Evolutionary conservation across 2,888 invertebrate species (phyloP).

Genomic region (Bellardia bayeri): DNA sequence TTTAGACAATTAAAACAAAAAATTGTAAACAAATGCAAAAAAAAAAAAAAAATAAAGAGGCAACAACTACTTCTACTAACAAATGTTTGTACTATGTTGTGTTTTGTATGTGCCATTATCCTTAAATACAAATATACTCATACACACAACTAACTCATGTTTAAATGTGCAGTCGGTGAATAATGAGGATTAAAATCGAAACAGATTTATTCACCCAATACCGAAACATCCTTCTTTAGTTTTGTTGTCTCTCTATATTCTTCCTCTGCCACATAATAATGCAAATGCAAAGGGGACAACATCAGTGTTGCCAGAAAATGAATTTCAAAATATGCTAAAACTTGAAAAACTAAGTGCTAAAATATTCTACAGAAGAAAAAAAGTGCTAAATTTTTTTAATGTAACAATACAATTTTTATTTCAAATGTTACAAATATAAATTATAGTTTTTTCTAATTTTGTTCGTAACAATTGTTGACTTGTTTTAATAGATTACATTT

Average conservation of each 20-base stretch:
- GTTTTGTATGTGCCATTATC: slow-evolving; percentile 46
- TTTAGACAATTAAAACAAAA: slow-evolving; percentile 53
- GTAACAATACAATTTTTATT: too few species aligned
- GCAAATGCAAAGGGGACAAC: background rate
- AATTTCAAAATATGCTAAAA: too few species aligned
- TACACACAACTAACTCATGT: slow-evolving; percentile 27
- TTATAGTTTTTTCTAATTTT: too few species aligned
- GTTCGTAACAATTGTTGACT: too few species aligned
- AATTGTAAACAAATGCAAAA: slow-evolving; percentile 4
- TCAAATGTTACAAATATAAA: too few species aligned
- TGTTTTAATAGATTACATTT: too few species aligned
- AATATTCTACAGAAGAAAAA: too few species aligned
- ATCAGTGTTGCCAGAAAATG: too few species aligned
- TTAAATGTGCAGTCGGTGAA: slow-evolving; percentile 76
- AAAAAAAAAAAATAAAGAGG: slow-evolving; percentile 8
- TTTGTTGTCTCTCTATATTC: background rate
- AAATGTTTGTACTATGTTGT: background rate
- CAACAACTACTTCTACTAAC: slow-evolving; percentile 3
- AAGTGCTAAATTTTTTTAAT: too few species aligned
- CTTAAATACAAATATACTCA: slow-evolving; percentile 19
- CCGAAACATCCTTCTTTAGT: background rate
- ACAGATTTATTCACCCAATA: slow-evolving; percentile 65
- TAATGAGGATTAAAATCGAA: slow-evolving; percentile 76
- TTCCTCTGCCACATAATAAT: too few species aligned
- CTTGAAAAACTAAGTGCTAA: too few species aligned